Base-by-base conservation (phyloP, 2,113 vertebrate species). In the Aspidoscelis tigris region DNA sequence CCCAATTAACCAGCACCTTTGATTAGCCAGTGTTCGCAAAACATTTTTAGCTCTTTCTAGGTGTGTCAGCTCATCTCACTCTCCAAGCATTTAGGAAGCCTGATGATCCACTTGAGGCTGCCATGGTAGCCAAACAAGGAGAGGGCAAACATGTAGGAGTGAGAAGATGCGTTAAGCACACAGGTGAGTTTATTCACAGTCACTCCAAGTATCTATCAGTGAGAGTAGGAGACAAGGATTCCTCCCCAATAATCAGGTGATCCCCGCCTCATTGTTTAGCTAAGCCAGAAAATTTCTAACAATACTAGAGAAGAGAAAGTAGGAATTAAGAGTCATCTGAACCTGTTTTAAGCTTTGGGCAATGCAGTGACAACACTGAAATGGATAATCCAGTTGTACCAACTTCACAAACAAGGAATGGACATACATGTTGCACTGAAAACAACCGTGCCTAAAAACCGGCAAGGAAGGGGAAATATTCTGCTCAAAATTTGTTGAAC, bases 51-150 rank as follows among this genome's bases (percentile, higher is more conserved):
- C 90, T 88, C 70, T 85, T 0, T 0, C 77, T 84, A 91, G 91
- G 90, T 61, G 75, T 0, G 82, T 83, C 58, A 0, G 77, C 84
- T 90, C 89, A 61, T 81, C 90, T 88, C 82, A 80, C 88, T 87
- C 90, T 83, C 79, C 72, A 58, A 87, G 74, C 0, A 3, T 89
- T 91, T 86, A 83, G 89, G 89, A 90, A 91, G 64, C 0, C 55
- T 72, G 77, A 72, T 0, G 0, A 88, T 86, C 84, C 14, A 83
- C 80, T 88, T 16, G 44, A 75, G 89, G 90, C 87, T 90, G 77
- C 87, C 73, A 84, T 20, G 18, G 86, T 68, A 90, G 84, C 87
- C 78, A 89, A 91, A 89, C 80, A 89, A 80, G 86, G 68, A 58
- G 71, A 80, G 68, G 75, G 5, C 0, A 86, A 78, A 86, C 0